Conservation (phyloP, 2,797 vertebrate genomes). For the Synanceia verrucosa region DNA sequence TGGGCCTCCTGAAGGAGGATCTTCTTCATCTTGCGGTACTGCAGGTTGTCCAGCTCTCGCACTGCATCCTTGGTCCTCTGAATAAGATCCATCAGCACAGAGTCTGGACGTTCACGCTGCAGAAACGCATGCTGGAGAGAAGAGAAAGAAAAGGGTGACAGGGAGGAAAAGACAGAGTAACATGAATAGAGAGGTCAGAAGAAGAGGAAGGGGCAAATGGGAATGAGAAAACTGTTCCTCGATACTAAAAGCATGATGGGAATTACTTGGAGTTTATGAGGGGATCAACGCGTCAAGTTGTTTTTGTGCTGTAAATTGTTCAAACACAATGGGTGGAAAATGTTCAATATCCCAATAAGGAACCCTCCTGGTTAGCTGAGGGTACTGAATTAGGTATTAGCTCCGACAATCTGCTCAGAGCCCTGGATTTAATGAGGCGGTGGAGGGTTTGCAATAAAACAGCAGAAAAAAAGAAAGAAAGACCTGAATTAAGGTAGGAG, state of each 20-base stretch:
- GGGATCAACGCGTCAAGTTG: neutral
- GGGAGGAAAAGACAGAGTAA: neutral
- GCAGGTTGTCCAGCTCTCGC: slow-evolving; percentile 92
- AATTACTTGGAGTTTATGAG: neutral
- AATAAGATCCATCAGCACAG: slow-evolving; percentile 97
- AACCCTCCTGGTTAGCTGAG: neutral
- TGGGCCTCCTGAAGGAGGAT: slow-evolving; percentile 95
- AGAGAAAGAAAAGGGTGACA: neutral
- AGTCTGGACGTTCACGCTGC: slow-evolving; percentile 93
- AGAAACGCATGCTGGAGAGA: slow-evolving; percentile 92
- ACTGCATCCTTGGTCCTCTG: slow-evolving; percentile 98
- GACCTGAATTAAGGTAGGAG: too few species aligned
- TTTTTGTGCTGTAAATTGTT: neutral
- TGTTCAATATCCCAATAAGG: neutral
- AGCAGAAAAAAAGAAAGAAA: neutral
- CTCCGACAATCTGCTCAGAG: neutral
- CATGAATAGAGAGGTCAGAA: neutral
- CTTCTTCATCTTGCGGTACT: slow-evolving; percentile 97
- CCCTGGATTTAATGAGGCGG: neutral
- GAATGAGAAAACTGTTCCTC: neutral
- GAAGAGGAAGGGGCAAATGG: neutral
- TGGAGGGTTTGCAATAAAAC: neutral
- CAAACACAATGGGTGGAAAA: neutral
- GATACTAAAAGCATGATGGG: neutral
- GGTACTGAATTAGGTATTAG: neutral